Evolutionary conservation across 37 sponge, comb jelly and placozoan species (phyloP), one percentile per base, ranked within the genome.

Genomic region (Spongia lamella): DNA sequence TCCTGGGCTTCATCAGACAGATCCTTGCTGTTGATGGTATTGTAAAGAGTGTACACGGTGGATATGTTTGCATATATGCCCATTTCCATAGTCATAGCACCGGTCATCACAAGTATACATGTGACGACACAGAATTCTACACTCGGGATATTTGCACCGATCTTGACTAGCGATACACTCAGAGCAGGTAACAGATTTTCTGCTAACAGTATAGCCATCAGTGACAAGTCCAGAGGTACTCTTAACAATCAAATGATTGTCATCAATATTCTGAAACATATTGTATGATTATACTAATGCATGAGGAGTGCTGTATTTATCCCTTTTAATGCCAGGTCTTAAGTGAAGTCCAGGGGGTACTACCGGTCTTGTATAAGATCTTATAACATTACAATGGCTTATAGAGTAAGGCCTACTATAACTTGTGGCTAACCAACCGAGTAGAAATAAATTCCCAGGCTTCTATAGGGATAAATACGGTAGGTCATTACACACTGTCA

Each of bases 71-170:
- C 80, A 79, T 21, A 68, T 34, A 21, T 79, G 80, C 0, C 80
- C 80, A 69, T 79, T 79, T 21, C 36, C 56, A 56, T 69, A 79
- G 40, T 79, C 70, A 57, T 79, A 79, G 29, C 80, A 79, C 3
- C 38, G 27, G 19, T n/a, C 4, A 36, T 68, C 71, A 36, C 68
- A 78, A 13, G 20, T 36, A n/a, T 79, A 79, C 80, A 79, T 68
- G 63, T 79, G 70, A 16, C 33, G 38, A 47, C 69, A 79, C 2
- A 69, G 50, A 16, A 54, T 32, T 20, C 53, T 32, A 69, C 80
- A 79, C 61, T 79, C 70, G 3, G 25, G 0, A 20, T 56, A 11
- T 54, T 59, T 57, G 56, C 67, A 78, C 7, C 27, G 3, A 26
- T 30, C 21, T 4, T 1, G 17, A 3, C 14, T 3, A 31, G 3